Percentiles rank a stretch among this genome's conserved stretches.
phyloP scores from a whole-genome alignment of 1,140 invertebrate genomes.

The Drosophila kikkawai region DNA sequence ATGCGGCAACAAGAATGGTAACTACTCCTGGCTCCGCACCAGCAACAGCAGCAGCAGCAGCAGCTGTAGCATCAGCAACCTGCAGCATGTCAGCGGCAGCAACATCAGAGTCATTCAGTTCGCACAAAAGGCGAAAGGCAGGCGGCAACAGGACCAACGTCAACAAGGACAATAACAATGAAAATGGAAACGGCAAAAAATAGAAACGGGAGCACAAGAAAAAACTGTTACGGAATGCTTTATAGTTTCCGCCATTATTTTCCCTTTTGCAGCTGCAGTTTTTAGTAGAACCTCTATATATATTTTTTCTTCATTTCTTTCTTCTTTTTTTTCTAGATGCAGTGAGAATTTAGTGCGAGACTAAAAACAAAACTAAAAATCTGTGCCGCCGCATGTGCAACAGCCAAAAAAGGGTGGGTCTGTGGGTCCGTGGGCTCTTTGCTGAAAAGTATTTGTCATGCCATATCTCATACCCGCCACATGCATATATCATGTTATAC shows the following conservation, averaged over 20 bases:
- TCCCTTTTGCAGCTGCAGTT: constrained; percentile 56
- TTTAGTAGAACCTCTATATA: constrained; percentile 53
- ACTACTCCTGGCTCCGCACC: constrained; percentile 14
- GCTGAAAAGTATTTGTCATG: constrained; percentile 59
- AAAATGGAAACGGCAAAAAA: constrained; percentile 55
- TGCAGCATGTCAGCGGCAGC: constrained; percentile 57
- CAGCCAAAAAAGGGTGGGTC: constrained; percentile 30
- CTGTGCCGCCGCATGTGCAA: constrained; percentile 55
- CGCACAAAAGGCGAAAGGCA: constrained; percentile 56
- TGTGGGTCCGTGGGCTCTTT: constrained; percentile 30
- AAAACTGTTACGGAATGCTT: constrained; percentile 71
- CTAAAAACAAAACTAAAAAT: constrained; percentile 61
- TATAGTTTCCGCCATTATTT: constrained; percentile 72
- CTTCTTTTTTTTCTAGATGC: background rate
- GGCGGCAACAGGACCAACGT: constrained; percentile 62
- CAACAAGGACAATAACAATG: constrained; percentile 56
- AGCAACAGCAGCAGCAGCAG: constrained; percentile 38
- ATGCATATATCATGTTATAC: constrained; percentile 43
- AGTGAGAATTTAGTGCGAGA: constrained; percentile 47
- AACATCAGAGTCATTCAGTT: constrained; percentile 55
- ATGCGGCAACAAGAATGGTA: constrained; percentile 33
- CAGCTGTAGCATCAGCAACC: constrained; percentile 23
- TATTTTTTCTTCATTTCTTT: background rate
- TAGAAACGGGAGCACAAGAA: constrained; percentile 47
- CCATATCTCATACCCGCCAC: constrained; percentile 47